Base-by-base conservation (phyloP, 2,797 vertebrate genomes). In the Neosilurus hyrtlii region DNA sequence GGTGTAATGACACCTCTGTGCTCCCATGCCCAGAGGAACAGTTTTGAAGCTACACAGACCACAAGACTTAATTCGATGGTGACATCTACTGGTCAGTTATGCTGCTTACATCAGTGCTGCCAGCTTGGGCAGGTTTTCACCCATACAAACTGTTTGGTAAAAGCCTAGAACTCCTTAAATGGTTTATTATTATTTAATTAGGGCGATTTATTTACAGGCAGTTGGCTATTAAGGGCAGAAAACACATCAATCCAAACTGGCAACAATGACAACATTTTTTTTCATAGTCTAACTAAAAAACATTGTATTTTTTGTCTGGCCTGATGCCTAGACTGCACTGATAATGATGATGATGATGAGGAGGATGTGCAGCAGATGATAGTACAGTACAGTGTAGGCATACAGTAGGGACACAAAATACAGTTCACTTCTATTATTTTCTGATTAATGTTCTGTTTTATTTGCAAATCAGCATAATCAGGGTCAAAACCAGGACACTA, bases 11-110 rank as follows among this genome's bases (percentile, higher is more conserved):
- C 79, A 80, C 52, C 75, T 63, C 59, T 49, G 57, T 16, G 35
- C 35, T 63, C 75, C 12, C 15, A 7, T 63, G 63, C 57, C 57
- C 57, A 22, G 10, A 65, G 62, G 72, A 75, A 54, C 20, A 54
- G 49, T 54, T 35, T 15, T 22, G n/a, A 43, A 74, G 51, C 37
- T 16, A 76, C n/a, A n/a, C 6, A 14, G 52, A 76, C 51, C 22
- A 30, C 1, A 22, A 79, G 74, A 54, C 30, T 24, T 75, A 72
- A 54, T 75, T 52, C 59, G 20, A 83, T 79, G 51, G 56, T 72
- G 87, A 86, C 87, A 85, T 83, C 87, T 88, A 70, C 62, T 85
- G 87, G 83, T 54, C 35, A 65, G 49, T 37, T 5, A 12, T 15
- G 22, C 9, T 54, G 14, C 15, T 79, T 7, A 59, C 75, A 63